These are phyloP conservation scores for Orycteropus afer DNA, from an alignment of 2,113 vertebrate genomes.

Conservation along the genomic window DNA sequence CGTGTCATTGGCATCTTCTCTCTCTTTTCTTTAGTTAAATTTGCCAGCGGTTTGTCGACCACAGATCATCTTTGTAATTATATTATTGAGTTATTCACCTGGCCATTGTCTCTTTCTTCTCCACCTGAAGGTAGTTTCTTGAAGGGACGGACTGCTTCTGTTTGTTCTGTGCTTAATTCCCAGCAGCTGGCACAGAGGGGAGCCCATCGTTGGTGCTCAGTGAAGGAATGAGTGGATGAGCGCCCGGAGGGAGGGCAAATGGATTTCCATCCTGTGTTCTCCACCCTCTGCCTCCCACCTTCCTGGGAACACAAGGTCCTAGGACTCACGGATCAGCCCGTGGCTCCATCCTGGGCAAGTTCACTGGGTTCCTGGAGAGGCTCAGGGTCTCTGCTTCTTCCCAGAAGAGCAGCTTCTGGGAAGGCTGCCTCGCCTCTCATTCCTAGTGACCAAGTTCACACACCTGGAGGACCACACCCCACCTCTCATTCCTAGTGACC, in stretches of 20 bases:
- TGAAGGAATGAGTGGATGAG: accelerated
- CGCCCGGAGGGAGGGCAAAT: neutral
- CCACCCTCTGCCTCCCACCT: neutral
- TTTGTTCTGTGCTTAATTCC: neutral
- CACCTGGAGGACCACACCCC: too few relatives aligned
- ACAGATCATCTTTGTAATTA: neutral
- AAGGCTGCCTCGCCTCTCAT: neutral
- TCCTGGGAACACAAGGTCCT: neutral
- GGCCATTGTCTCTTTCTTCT: neutral
- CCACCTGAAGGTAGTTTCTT: too few relatives aligned
- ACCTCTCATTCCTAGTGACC: neutral
- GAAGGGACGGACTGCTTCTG: neutral
- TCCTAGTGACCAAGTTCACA: accelerated
- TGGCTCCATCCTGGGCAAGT: neutral
- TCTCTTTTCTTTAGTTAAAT: too few relatives aligned
- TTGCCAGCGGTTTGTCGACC: too few relatives aligned
- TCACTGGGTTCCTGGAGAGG: neutral
- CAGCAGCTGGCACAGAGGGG: neutral
- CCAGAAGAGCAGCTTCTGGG: neutral
- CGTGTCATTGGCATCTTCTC: too few relatives aligned
- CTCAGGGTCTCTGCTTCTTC: neutral
- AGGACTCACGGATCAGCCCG: accelerated
- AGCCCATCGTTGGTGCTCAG: neutral
- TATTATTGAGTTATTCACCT: neutral
- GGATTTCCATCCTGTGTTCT: neutral